These are phyloP conservation scores for Phaethornis superciliosus DNA, from an alignment of 2,113 vertebrate species.

Conservation along the genomic window DNA sequence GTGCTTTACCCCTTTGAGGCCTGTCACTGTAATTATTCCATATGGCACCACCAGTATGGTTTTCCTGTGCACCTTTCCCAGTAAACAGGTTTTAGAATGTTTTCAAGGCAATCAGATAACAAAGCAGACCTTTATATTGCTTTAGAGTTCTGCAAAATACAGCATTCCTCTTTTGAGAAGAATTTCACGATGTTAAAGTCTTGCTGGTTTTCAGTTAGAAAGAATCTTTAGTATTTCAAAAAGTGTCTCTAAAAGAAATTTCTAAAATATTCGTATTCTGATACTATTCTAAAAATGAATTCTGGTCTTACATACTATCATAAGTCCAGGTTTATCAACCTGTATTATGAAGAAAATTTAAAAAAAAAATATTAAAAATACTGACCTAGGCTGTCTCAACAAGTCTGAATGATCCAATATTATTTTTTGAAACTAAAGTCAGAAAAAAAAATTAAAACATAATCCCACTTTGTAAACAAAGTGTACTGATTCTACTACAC, in stretches of 20 bases:
- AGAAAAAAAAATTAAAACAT: background rate
- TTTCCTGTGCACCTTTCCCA: background rate
- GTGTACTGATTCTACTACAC: background rate
- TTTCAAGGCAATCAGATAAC: background rate
- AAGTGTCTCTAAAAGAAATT: background rate
- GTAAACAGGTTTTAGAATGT: constrained; percentile 11
- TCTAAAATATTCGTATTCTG: background rate
- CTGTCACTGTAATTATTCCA: constrained; percentile 32
- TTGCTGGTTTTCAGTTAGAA: background rate
- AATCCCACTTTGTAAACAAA: background rate
- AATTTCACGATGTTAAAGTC: background rate
- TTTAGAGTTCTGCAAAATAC: background rate
- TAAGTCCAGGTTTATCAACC: background rate
- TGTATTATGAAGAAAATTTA: background rate
- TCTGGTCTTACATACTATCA: background rate
- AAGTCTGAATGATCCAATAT: background rate
- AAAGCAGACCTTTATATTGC: background rate
- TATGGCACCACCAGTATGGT: background rate
- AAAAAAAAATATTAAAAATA: background rate
- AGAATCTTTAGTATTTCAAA: background rate
- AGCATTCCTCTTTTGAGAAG: background rate
- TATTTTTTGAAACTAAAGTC: background rate
- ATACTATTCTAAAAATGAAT: background rate
- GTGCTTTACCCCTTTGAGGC: constrained; percentile 11
- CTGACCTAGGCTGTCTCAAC: background rate